phyloP scores from a whole-genome alignment of 2,888 invertebrate species.

The Choreutis nemorana region DNA sequence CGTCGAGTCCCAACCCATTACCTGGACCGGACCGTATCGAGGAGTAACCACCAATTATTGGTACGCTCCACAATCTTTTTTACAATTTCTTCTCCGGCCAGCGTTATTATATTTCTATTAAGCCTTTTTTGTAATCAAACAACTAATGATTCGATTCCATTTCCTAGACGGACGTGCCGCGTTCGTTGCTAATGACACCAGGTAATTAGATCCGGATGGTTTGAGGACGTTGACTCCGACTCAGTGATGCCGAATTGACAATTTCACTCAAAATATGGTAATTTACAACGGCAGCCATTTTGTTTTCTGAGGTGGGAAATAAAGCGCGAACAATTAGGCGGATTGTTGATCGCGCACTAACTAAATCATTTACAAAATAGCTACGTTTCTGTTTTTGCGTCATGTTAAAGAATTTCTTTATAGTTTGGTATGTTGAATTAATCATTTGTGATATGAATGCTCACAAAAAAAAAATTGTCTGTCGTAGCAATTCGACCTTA shows the following conservation, averaged over 20 bases:
- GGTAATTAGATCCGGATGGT: conserved; percentile 67
- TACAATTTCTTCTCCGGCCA: conserved; percentile 62
- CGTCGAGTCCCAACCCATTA: conserved; percentile 62
- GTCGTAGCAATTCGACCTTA: no score
- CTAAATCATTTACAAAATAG: background rate
- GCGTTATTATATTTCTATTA: conserved; percentile 67
- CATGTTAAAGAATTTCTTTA: no score
- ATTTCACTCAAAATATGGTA: conserved; percentile 60
- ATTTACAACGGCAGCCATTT: conserved; percentile 39
- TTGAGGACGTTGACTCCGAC: conserved; percentile 57
- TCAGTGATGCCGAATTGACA: conserved; percentile 56
- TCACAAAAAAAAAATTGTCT: no score
- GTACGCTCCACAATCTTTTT: conserved; percentile 66
- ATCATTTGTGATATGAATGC: no score
- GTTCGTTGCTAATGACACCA: conserved; percentile 61
- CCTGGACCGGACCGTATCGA: conserved; percentile 64
- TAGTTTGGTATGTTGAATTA: no score
- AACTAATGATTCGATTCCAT: conserved; percentile 68
- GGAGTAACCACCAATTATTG: conserved; percentile 66
- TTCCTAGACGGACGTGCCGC: conserved; percentile 65
- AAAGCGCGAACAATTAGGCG: conserved; percentile 18
- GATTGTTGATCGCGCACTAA: conserved; percentile 13
- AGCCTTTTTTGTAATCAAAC: conserved; percentile 67
- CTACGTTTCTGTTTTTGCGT: no score
- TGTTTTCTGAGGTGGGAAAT: conserved; percentile 19